A percentile compares a stretch with the other conserved stretches of the same genome.
These are phyloP conservation scores for Drosophila neotestacea DNA, from an alignment of 2,888 invertebrate species.

Conservation along the genomic window DNA sequence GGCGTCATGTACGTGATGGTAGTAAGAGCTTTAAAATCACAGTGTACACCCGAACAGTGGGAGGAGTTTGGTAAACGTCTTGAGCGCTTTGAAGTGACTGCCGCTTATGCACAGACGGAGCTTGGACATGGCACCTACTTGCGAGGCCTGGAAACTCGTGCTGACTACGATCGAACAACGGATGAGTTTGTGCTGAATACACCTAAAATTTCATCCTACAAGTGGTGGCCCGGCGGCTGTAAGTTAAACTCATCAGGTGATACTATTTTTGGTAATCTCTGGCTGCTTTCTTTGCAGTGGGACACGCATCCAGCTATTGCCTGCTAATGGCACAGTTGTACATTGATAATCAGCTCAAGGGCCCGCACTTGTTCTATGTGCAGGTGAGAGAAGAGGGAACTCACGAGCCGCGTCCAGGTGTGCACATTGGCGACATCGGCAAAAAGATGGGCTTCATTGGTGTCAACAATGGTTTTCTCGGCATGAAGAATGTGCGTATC, in stretches of 20 bases:
- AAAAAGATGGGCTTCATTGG: constrained; percentile 96
- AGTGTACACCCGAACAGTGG: constrained; percentile 94
- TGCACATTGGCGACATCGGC: constrained; percentile 97
- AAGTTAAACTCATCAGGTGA: constrained; percentile 85
- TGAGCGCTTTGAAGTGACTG: constrained; percentile 92
- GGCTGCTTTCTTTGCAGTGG: constrained; percentile 88
- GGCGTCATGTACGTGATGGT: constrained; percentile 96
- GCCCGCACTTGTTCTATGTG: constrained; percentile 96
- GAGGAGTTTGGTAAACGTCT: constrained; percentile 93
- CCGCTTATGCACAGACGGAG: constrained; percentile 99
- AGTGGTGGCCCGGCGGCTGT: constrained; percentile 99
- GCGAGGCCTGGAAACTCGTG: constrained; percentile 94
- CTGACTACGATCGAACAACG: constrained; percentile 92
- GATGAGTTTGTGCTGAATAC: constrained; percentile 95
- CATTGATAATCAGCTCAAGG: constrained; percentile 92
- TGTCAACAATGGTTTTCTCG: constrained; percentile 96
- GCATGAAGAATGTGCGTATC: constrained; percentile 93
- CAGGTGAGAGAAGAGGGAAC: constrained; percentile 96
- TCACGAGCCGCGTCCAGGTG: constrained; percentile 93
- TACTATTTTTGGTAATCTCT: not conserved
- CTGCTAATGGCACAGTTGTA: constrained; percentile 96
- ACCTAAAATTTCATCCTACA: constrained; percentile 94
- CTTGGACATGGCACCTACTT: constrained; percentile 97
- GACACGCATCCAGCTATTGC: constrained; percentile 95
- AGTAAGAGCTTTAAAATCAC: constrained; percentile 93